Evolutionary conservation across 37 sponge, comb jelly and placozoan species (phyloP).

Genomic region (Beroe forskalii): DNA sequence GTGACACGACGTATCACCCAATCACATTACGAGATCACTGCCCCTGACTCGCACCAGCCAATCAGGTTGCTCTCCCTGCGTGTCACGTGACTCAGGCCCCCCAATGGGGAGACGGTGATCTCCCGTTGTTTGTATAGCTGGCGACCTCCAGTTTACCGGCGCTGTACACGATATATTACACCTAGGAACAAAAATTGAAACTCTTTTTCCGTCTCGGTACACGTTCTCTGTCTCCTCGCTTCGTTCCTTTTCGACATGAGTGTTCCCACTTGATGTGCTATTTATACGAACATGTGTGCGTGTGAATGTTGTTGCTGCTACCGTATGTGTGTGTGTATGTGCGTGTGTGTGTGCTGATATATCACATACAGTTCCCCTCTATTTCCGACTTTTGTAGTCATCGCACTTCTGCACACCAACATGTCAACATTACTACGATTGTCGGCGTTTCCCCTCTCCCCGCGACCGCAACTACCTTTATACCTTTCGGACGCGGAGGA

Average conservation of each 20-base stretch:
- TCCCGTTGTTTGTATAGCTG: background rate
- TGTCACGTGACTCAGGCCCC: background rate
- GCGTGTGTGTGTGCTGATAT: background rate
- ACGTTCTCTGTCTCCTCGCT: too few species aligned
- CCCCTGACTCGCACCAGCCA: background rate
- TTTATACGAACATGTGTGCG: background rate
- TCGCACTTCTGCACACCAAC: too few species aligned
- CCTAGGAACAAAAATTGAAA: background rate
- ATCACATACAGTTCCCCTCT: too few species aligned
- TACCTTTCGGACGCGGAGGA: too few species aligned
- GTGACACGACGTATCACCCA: background rate
- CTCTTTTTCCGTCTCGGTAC: background rate
- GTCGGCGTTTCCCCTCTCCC: too few species aligned
- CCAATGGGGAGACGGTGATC: background rate
- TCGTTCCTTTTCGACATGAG: too few species aligned
- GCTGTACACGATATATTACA: background rate
- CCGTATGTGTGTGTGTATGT: background rate
- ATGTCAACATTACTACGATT: too few species aligned
- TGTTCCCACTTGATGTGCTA: too few species aligned
- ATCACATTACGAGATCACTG: background rate
- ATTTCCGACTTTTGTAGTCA: too few species aligned
- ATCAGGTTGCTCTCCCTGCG: background rate
- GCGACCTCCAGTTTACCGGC: too few species aligned
- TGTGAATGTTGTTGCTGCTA: background rate
- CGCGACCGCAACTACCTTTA: too few species aligned